Evolutionary conservation across 2,797 vertebrate species (phyloP).

Genomic region (Hippoglossus hippoglossus): DNA sequence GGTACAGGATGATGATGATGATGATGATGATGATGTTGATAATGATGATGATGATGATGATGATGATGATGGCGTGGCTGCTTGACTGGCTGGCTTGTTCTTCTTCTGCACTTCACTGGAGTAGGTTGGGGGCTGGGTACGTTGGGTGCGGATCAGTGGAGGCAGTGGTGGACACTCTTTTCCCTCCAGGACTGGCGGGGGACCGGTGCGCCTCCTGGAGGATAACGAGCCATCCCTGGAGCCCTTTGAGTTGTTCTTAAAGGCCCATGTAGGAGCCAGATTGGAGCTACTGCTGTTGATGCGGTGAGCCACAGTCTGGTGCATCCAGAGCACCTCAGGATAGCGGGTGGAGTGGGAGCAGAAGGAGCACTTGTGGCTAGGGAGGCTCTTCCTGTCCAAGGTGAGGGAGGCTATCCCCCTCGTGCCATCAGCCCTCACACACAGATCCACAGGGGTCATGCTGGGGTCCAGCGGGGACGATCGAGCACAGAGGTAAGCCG

Average conservation of each 20-base stretch:
- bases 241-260: slow-evolving; percentile 84
- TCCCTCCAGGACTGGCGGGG: slow-evolving; percentile 90
- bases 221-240: slow-evolving; percentile 81
- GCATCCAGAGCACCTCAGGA: slow-evolving; percentile 97
- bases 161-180: slow-evolving; percentile 92
- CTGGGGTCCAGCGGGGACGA: slow-evolving; percentile 42
- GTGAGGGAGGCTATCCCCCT: slow-evolving; percentile 67
- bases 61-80: slow-evolving; percentile 56
- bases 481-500: slow-evolving; percentile 52
- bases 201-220: slow-evolving; percentile 90
- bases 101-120: slow-evolving; percentile 72
- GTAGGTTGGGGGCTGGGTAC: slow-evolving; percentile 85
- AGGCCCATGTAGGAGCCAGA: slow-evolving; percentile 89
- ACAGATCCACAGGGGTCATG: slow-evolving; percentile 76
- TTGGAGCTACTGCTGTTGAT: slow-evolving; percentile 91
- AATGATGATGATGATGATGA: slow-evolving; percentile 33
- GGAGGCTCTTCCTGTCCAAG: slow-evolving; percentile 82
- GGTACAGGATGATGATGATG: slow-evolving; percentile 43
- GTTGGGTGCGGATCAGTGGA: slow-evolving; percentile 77
- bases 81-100: slow-evolving; percentile 42
- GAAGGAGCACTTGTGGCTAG: slow-evolving; percentile 91
- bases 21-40: slow-evolving; percentile 40
- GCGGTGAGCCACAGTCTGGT: slow-evolving; percentile 93
- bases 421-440: slow-evolving; percentile 70
- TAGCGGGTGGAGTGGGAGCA: slow-evolving; percentile 93